Conservation (phyloP, 1,140 invertebrate genomes). For the Procambarus clarkii region DNA sequence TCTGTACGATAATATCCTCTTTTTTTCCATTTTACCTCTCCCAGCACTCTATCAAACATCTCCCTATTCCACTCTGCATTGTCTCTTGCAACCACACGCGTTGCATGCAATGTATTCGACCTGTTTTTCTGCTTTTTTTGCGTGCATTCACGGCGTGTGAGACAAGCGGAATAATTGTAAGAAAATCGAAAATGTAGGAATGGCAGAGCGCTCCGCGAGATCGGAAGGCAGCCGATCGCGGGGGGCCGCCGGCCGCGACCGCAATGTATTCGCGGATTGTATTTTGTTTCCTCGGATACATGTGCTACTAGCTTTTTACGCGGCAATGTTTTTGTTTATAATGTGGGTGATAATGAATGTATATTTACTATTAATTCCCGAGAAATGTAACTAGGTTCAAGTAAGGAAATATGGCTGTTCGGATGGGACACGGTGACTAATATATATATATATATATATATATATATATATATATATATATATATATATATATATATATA, state of each 20-base stretch:
- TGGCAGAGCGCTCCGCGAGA: not conserved
- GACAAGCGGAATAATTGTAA: not conserved
- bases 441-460: constrained; percentile 13
- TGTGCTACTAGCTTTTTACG: no score
- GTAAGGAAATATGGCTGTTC: no score
- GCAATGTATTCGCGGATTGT: no score
- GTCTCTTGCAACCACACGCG: not conserved
- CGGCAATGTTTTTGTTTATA: no score
- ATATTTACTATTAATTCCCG: no score
- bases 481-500: constrained; percentile 54
- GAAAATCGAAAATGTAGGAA: constrained; percentile 11
- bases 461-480: constrained; percentile 16
- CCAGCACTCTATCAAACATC: no score
- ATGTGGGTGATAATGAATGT: no score
- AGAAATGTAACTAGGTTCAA: no score
- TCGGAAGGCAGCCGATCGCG: not conserved
- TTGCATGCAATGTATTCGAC: constrained; percentile 9
- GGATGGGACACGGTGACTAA: no score
- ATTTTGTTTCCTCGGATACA: no score
- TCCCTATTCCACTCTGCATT: constrained; percentile 5
- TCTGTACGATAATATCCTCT: constrained; percentile 51
- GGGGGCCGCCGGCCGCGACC: no score
- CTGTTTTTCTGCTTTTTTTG: no score
- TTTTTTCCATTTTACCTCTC: constrained; percentile 30
- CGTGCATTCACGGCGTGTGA: not conserved